phyloP scores from a whole-genome alignment of 2,113 vertebrate species.

The Lepisosteus oculatus region DNA sequence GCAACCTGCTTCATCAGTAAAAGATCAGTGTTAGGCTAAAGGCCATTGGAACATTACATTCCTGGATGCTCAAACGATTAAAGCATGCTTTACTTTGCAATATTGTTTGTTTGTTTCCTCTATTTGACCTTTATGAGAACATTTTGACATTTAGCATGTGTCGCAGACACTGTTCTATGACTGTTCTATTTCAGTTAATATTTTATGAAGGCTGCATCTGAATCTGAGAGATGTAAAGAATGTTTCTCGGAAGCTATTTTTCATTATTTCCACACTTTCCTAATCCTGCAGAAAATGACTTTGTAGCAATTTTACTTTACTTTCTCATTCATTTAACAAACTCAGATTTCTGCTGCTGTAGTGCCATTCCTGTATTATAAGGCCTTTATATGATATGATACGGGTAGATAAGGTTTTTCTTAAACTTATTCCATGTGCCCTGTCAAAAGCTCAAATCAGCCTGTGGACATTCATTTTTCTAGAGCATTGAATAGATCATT shows the following conservation, averaged over 20 bases:
- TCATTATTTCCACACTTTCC: too few relatives aligned
- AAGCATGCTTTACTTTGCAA: too few relatives aligned
- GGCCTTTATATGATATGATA: constrained; percentile 1
- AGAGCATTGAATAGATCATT: too few relatives aligned
- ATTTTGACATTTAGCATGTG: too few relatives aligned
- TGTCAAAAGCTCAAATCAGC: constrained; percentile 3
- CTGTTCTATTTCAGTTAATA: too few relatives aligned
- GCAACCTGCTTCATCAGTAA: constrained; percentile 46
- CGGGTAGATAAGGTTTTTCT: neutral
- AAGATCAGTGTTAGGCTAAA: constrained; percentile 31
- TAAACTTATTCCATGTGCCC: neutral
- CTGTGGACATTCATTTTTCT: neutral
- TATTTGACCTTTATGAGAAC: too few relatives aligned
- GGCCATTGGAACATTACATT: constrained; percentile 26
- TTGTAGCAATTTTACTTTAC: neutral
- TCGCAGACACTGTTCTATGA: too few relatives aligned
- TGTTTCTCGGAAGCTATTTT: too few relatives aligned
- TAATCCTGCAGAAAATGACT: constrained; percentile 1
- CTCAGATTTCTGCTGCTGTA: neutral
- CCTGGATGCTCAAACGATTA: neutral
- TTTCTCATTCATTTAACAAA: neutral
- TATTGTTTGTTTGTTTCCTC: too few relatives aligned
- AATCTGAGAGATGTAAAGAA: too few relatives aligned
- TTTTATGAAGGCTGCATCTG: too few relatives aligned
- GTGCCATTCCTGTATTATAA: constrained; percentile 3